These are phyloP conservation scores for Pararge aegeria DNA, from an alignment of 1,140 invertebrate genomes.

Conservation along the genomic window DNA sequence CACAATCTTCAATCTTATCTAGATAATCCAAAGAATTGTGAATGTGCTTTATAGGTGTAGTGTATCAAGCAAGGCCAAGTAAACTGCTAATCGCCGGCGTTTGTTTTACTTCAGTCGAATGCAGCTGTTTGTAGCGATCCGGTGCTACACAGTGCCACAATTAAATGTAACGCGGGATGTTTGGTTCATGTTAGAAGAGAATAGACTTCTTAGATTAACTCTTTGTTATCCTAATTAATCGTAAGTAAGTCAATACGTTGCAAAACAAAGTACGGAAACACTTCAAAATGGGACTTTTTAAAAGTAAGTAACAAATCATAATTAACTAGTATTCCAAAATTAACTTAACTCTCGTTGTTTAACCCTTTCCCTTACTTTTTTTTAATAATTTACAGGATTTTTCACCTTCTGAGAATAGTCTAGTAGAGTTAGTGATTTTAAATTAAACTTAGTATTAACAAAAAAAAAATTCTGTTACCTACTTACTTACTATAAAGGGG, in stretches of 20 bases:
- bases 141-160: not conserved
- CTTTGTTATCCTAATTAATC: too few relatives aligned
- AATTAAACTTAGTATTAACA: too few relatives aligned
- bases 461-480: too few relatives aligned
- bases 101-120: slow-evolving; percentile 1
- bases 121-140: not conserved
- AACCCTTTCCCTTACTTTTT: too few relatives aligned
- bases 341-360: too few relatives aligned
- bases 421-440: too few relatives aligned
- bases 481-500: too few relatives aligned
- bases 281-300: not conserved
- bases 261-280: not conserved
- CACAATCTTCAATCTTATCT: not conserved
- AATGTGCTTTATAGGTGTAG: not conserved
- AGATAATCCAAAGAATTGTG: not conserved
- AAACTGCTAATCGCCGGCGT: not conserved
- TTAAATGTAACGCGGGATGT: not conserved
- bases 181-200: not conserved
- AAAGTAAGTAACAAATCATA: slow-evolving; percentile 1
- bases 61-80: not conserved
- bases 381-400: too few relatives aligned
- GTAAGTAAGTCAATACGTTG: too few relatives aligned
- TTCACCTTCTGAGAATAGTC: too few relatives aligned
- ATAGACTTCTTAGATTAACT: not conserved
- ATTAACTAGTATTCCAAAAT: too few relatives aligned